These are phyloP conservation scores for Camponotus floridanus DNA, from an alignment of 1,140 invertebrate genomes.

Conservation along the genomic window DNA sequence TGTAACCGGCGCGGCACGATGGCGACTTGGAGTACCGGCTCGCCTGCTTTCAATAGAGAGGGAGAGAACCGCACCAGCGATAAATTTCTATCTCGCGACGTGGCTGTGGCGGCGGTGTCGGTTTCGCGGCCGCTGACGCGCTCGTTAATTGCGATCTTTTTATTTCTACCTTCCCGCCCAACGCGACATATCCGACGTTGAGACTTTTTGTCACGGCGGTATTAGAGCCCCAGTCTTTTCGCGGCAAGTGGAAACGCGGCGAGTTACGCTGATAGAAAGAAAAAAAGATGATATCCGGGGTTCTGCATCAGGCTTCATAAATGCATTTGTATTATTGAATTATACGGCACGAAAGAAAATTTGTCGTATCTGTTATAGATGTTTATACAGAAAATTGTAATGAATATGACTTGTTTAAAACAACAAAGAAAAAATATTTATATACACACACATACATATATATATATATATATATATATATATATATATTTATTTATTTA, in stretches of 20 bases:
- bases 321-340: neutral
- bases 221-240: constrained; percentile 16
- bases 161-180: constrained; percentile 30
- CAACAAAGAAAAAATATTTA: too few relatives aligned
- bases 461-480: too few relatives aligned
- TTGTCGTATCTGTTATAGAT: neutral
- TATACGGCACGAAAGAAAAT: neutral
- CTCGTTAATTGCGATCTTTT: constrained; percentile 63
- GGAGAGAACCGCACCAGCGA: constrained; percentile 51
- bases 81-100: constrained; percentile 62
- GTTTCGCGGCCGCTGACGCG: constrained; percentile 61
- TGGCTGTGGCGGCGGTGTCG: constrained; percentile 49
- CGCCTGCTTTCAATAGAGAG: constrained; percentile 52
- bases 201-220: constrained; percentile 38
- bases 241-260: constrained; percentile 22
- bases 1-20: constrained; percentile 33
- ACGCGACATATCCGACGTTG: constrained; percentile 48
- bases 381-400: too few relatives aligned
- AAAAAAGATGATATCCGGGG: constrained; percentile 22
- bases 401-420: too few relatives aligned
- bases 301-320: neutral
- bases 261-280: constrained; percentile 23
- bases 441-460: too few relatives aligned
- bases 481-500: too few relatives aligned
- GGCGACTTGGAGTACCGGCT: constrained; percentile 39